These are phyloP conservation scores for Benthochromis sp. DNA, from an alignment of 2,113 vertebrate genomes.

Conservation along the genomic window DNA sequence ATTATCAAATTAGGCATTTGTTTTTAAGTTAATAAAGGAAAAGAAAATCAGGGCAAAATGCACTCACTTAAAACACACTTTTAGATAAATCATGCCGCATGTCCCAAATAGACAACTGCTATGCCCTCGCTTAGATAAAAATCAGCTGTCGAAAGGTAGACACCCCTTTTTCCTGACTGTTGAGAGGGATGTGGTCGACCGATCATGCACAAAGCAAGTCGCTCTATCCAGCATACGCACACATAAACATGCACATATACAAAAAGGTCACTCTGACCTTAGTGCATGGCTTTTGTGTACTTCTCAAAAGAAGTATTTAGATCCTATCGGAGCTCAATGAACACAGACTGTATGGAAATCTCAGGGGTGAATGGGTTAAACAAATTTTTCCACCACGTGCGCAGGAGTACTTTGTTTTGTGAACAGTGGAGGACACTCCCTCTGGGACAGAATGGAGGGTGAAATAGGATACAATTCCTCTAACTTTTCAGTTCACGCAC, in stretches of 20 bases:
- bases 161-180: slow-evolving; percentile 16
- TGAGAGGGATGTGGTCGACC: slow-evolving; percentile 33
- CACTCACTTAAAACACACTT: neutral
- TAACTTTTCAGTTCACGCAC: slow-evolving; percentile 3
- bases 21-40: neutral
- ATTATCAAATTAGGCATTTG: neutral
- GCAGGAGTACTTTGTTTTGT: slow-evolving; percentile 47
- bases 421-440: slow-evolving; percentile 42
- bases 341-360: slow-evolving; percentile 37
- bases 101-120: neutral
- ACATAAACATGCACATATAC: slow-evolving; percentile 19
- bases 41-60: neutral
- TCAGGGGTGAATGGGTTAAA: slow-evolving; percentile 52
- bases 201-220: slow-evolving; percentile 52
- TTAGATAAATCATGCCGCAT: neutral
- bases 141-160: slow-evolving; percentile 26
- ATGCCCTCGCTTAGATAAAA: slow-evolving; percentile 29
- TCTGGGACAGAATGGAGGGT: slow-evolving; percentile 13
- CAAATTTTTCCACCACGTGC: slow-evolving; percentile 36
- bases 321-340: slow-evolving; percentile 49
- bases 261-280: slow-evolving; percentile 40
- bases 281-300: neutral
- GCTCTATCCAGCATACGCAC: slow-evolving; percentile 18
- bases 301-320: slow-evolving; percentile 50
- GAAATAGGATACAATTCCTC: slow-evolving; percentile 9